Evolutionary conservation across 92 coral and sea anemone species (phyloP).

Genomic region (Palythoa caribaeorum): DNA sequence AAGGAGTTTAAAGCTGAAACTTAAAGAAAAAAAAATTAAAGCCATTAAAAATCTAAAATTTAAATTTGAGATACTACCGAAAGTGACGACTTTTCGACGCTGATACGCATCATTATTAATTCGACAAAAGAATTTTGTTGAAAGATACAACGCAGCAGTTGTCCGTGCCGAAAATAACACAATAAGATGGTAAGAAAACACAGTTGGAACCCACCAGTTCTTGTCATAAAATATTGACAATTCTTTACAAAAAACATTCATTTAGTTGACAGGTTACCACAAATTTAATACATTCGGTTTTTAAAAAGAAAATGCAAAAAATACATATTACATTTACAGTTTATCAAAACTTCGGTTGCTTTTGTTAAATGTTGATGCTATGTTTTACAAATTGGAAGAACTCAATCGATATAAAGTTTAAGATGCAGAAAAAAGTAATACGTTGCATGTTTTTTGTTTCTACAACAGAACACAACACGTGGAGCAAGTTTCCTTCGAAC

Average conservation of each 20-base stretch:
- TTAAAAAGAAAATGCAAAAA: neutral
- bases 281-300: neutral
- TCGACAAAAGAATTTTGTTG: neutral
- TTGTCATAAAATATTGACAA: constrained; percentile 32
- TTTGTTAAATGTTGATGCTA: neutral
- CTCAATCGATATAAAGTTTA: neutral
- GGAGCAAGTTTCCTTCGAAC: neutral
- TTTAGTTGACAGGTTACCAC: too few relatives aligned
- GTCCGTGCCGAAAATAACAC: neutral
- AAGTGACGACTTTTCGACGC: too few relatives aligned
- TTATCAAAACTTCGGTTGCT: neutral
- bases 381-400: neutral
- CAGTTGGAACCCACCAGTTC: neutral
- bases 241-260: neutral
- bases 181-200: neutral
- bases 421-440: neutral
- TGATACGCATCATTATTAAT: too few relatives aligned
- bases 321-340: neutral
- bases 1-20: too few relatives aligned
- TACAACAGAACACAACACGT: constrained; percentile 44
- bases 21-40: too few relatives aligned
- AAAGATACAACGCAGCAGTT: neutral
- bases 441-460: constrained; percentile 25
- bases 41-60: too few relatives aligned
- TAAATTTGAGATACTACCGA: too few relatives aligned